Conservation (phyloP, 1,140 invertebrate genomes). For the Oryzaephilus surinamensis region DNA sequence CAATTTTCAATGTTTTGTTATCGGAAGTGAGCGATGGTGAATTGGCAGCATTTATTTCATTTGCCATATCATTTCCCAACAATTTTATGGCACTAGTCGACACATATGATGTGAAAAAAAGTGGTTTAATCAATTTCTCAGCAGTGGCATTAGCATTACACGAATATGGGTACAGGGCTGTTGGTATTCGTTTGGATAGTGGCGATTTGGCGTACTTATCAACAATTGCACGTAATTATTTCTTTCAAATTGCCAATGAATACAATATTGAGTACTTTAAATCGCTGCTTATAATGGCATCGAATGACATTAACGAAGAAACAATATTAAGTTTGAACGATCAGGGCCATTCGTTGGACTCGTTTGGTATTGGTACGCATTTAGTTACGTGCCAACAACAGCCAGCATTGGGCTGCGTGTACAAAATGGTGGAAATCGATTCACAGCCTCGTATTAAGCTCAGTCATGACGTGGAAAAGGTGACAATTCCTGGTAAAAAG, state of each 20-base stretch:
- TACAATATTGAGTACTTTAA: constrained; percentile 81
- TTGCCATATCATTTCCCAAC: constrained; percentile 92
- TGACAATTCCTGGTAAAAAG: constrained; percentile 93
- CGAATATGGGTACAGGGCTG: constrained; percentile 80
- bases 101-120: constrained; percentile 97
- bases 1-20: constrained; percentile 59
- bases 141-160: constrained; percentile 87
- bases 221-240: constrained; percentile 67
- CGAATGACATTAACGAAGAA: constrained; percentile 99
- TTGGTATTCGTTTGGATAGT: constrained; percentile 92
- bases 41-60: constrained; percentile 90
- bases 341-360: constrained; percentile 92
- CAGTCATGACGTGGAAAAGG: constrained; percentile 95
- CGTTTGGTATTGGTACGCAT: constrained; percentile 85
- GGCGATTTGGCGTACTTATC: constrained; percentile 96
- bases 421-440: constrained; percentile 95
- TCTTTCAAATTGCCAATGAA: constrained; percentile 64
- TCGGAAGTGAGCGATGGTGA: constrained; percentile 81
- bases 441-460: constrained; percentile 87
- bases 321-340: constrained; percentile 96
- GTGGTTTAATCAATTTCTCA: constrained; percentile 94
- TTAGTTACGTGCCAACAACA: constrained; percentile 75
- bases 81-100: constrained; percentile 93
- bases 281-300: constrained; percentile 84
- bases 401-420: constrained; percentile 96